A percentile compares a stretch with the other conserved stretches of the same genome.
Evolutionary conservation across 2,113 vertebrate genomes (phyloP).

Genomic region (Chrysochloris asiatica): DNA sequence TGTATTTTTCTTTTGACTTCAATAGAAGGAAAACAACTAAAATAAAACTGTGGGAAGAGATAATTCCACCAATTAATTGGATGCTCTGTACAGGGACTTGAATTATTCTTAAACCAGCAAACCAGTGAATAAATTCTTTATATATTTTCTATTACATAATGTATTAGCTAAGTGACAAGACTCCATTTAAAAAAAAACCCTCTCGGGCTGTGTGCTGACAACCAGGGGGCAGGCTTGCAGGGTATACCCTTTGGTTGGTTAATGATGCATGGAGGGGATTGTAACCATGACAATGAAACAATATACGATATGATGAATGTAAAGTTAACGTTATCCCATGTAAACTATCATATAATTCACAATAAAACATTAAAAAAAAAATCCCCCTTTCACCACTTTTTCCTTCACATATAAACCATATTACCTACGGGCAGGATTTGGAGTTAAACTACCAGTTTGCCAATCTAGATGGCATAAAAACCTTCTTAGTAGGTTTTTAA

Average conservation of each 20-base stretch:
- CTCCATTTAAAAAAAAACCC: conserved; percentile 53
- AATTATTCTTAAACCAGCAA: conserved; percentile 56
- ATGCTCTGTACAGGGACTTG: conserved; percentile 53
- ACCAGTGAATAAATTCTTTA: conserved; percentile 61
- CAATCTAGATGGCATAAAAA: conserved; percentile 65
- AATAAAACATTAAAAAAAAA: too few relatives aligned
- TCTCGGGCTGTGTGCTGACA: too few relatives aligned
- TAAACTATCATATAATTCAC: too few relatives aligned
- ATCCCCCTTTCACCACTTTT: conserved; percentile 59
- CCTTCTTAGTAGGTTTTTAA: conserved; percentile 46
- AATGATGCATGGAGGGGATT: too few relatives aligned
- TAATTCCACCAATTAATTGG: conserved; percentile 70
- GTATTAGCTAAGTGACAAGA: conserved; percentile 68
- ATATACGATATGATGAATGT: too few relatives aligned
- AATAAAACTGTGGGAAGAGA: conserved; percentile 65
- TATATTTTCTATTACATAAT: conserved; percentile 14
- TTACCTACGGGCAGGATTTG: conserved; percentile 47
- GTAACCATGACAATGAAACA: too few relatives aligned
- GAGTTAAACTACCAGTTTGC: conserved; percentile 62
- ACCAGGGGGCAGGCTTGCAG: too few relatives aligned
- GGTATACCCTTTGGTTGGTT: too few relatives aligned
- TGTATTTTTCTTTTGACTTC: conserved; percentile 49
- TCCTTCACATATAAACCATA: conserved; percentile 49
- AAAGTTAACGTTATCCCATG: too few relatives aligned
- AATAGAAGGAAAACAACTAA: conserved; percentile 61